These are phyloP conservation scores for Trichomycterus rosablanca DNA, from an alignment of 2,113 vertebrate genomes.

Conservation along the genomic window DNA sequence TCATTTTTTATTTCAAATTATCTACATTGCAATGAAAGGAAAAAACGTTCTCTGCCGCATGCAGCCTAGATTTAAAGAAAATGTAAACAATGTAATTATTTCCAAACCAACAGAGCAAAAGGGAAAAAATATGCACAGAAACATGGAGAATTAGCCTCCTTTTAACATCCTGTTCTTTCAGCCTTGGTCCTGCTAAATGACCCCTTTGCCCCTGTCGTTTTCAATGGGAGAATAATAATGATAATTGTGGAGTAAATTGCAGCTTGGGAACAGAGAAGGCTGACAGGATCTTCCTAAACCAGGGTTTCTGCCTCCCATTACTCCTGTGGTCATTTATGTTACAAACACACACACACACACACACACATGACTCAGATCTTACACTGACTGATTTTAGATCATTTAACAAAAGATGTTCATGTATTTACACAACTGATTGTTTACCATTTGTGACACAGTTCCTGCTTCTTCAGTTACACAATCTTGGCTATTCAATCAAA, in stretches of 20 bases:
- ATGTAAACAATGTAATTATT: not conserved
- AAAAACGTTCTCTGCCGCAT: too few relatives aligned
- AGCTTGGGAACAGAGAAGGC: constrained; percentile 41
- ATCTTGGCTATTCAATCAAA: too few relatives aligned
- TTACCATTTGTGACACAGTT: too few relatives aligned
- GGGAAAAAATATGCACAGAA: not conserved
- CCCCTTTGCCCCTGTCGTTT: constrained; percentile 42
- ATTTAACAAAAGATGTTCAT: too few relatives aligned
- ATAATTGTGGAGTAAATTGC: constrained; percentile 47
- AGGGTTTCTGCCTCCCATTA: not conserved
- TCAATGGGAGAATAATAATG: constrained; percentile 44
- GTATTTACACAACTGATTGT: too few relatives aligned
- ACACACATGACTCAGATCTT: too few relatives aligned
- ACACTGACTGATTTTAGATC: too few relatives aligned
- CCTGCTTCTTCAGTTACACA: too few relatives aligned
- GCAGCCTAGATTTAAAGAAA: too few relatives aligned
- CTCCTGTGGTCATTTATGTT: constrained; percentile 14
- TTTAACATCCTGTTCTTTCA: constrained; percentile 21
- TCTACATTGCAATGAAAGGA: too few relatives aligned
- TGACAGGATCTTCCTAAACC: constrained; percentile 45
- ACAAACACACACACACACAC: constrained; percentile 1
- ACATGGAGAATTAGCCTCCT: not conserved
- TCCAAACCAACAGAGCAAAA: not conserved
- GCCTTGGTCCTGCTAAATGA: constrained; percentile 37
- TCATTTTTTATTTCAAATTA: too few relatives aligned